Evolutionary conservation across 2,888 invertebrate species (phyloP).

Genomic region (Leptodirus hochenwartii): DNA sequence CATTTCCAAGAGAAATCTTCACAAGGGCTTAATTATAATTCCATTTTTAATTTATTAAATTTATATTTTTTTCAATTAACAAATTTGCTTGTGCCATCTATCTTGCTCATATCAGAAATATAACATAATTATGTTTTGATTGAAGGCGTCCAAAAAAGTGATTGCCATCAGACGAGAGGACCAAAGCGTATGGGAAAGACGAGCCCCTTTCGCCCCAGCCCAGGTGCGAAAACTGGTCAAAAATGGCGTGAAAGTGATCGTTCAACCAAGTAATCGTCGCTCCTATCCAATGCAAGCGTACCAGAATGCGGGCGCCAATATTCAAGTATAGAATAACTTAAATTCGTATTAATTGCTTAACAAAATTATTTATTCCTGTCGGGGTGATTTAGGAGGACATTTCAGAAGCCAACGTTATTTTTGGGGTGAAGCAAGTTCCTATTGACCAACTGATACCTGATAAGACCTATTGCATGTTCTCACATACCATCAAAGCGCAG

Average conservation of each 20-base stretch:
- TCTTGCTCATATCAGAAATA: no score
- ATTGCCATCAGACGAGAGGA: conserved; percentile 83
- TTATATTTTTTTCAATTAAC: no score
- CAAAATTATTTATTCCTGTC: no score
- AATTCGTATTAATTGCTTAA: no score
- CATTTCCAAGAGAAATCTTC: no score
- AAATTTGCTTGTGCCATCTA: no score
- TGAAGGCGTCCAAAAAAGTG: conserved; percentile 30
- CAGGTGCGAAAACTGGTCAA: conserved; percentile 80
- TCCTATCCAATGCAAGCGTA: conserved; percentile 97
- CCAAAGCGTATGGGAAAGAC: conserved; percentile 88
- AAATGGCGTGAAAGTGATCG: conserved; percentile 82
- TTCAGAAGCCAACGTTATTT: conserved; percentile 86
- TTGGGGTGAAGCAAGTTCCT: conserved; percentile 94
- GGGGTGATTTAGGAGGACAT: conserved; percentile 93
- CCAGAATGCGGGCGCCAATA: conserved; percentile 79
- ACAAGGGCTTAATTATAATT: no score
- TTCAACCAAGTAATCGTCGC: conserved; percentile 93
- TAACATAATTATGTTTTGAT: conserved; percentile 2
- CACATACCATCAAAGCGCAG: conserved; percentile 98
- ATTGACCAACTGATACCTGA: conserved; percentile 83
- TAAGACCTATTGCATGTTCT: conserved; percentile 97
- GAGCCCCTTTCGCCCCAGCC: conserved; percentile 84
- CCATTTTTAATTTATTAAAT: no score
- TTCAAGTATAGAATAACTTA: no score